A percentile compares a stretch with the other conserved stretches of the same genome.
Conservation (phyloP, 2,113 vertebrate species). For the Patagioenas fasciata region DNA sequence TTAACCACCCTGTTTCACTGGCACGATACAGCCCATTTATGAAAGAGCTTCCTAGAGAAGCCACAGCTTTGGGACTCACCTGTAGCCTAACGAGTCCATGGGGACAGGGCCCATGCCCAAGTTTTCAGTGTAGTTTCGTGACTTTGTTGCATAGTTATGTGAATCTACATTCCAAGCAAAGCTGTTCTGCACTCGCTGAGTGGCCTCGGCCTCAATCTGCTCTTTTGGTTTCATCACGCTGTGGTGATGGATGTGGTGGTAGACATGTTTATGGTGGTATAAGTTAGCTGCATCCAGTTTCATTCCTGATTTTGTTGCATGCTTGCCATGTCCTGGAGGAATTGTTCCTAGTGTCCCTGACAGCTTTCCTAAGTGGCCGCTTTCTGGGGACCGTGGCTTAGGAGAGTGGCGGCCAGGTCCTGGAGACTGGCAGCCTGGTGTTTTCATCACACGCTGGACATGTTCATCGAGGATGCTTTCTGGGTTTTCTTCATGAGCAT, state of each 20-base stretch:
- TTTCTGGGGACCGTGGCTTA: constrained; percentile 87
- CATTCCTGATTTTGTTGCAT: constrained; percentile 74
- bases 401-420: constrained; percentile 88
- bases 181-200: constrained; percentile 75
- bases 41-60: background rate
- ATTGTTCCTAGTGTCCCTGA: constrained; percentile 58
- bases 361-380: constrained; percentile 72
- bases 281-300: constrained; percentile 80
- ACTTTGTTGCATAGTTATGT: constrained; percentile 82
- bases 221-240: constrained; percentile 83
- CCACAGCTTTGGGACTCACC: constrained; percentile 66
- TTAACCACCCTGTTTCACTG: background rate
- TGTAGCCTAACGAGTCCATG: constrained; percentile 81
- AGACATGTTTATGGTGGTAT: constrained; percentile 88
- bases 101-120: constrained; percentile 66
- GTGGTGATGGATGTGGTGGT: constrained; percentile 86
- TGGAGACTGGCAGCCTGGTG: constrained; percentile 91
- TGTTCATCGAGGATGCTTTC: constrained; percentile 97
- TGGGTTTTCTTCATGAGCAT: constrained; percentile 93
- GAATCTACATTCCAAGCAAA: constrained; percentile 82
- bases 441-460: constrained; percentile 95
- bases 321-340: constrained; percentile 79
- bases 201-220: constrained; percentile 79
- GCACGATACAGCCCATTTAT: background rate
- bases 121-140: constrained; percentile 85